Evolutionary conservation across 2,797 vertebrate species (phyloP).

Genomic region (Melanotaenia trifasciata): DNA sequence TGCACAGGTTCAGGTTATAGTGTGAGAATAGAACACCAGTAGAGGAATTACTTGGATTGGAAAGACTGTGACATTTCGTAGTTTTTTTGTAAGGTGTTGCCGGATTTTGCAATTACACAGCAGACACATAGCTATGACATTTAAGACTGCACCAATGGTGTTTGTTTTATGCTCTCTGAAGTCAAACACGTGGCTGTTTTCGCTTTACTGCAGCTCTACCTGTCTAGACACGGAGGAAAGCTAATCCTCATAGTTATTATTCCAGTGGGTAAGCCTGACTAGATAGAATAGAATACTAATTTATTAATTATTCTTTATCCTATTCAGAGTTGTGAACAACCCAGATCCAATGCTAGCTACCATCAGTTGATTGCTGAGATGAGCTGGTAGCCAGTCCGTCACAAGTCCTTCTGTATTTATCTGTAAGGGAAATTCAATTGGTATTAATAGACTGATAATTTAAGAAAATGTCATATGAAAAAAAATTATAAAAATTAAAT

Average conservation of each 20-base stretch:
- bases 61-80: conserved; percentile 18
- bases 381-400: too few species aligned
- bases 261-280: conserved; percentile 18
- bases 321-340: too few species aligned
- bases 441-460: too few species aligned
- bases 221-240: conserved; percentile 36
- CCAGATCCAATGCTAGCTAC: too few species aligned
- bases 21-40: conserved; percentile 25
- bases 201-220: conserved; percentile 9
- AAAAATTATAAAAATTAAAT: too few species aligned
- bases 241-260: conserved; percentile 46
- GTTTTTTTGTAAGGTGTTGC: conserved; percentile 18
- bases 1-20: conserved; percentile 31
- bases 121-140: neutral
- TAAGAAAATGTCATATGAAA: too few species aligned
- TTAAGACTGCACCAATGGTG: neutral
- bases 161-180: conserved; percentile 35
- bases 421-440: too few species aligned
- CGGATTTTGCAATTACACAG: conserved; percentile 31
- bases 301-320: too few species aligned
- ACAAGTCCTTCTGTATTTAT: too few species aligned
- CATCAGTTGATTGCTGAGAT: too few species aligned
- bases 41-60: neutral
- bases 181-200: conserved; percentile 22
- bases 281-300: conserved; percentile 1